Evolutionary conservation across 2,113 vertebrate genomes (phyloP).

Genomic region (Poecilia latipinna): DNA sequence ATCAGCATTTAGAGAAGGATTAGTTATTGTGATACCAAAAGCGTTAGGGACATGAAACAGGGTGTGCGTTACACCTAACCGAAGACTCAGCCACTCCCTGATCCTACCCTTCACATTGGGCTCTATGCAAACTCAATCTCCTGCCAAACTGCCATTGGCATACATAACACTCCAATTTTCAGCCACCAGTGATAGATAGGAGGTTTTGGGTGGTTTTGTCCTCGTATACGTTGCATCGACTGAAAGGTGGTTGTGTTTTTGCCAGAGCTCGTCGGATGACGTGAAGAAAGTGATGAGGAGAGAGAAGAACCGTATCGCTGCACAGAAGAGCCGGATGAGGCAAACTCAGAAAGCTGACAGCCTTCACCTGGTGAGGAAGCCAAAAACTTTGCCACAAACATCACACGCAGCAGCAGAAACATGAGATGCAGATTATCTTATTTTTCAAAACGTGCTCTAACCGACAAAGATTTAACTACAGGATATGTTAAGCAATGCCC

Average conservation of each 20-base stretch:
- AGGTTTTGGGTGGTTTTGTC: neutral
- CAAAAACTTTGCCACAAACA: neutral
- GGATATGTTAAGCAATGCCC: neutral
- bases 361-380: constrained; percentile 91
- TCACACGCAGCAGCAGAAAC: neutral
- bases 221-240: neutral
- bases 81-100: constrained; percentile 60
- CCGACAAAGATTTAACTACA: neutral
- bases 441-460: too few species aligned
- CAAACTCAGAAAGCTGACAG: constrained; percentile 97
- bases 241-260: constrained; percentile 28
- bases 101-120: constrained; percentile 44
- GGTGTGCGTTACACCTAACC: constrained; percentile 59
- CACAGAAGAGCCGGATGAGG: constrained; percentile 96
- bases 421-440: neutral
- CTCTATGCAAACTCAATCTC: constrained; percentile 13
- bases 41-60: constrained; percentile 65
- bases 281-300: constrained; percentile 92
- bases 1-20: constrained; percentile 52
- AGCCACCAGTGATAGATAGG: neutral
- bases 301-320: constrained; percentile 97
- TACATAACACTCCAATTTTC: neutral
- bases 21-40: constrained; percentile 71
- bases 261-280: constrained; percentile 91
- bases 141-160: constrained; percentile 34